Conservation (phyloP, 2,113 vertebrate genomes). For the Daphoenositta chrysoptera region DNA sequence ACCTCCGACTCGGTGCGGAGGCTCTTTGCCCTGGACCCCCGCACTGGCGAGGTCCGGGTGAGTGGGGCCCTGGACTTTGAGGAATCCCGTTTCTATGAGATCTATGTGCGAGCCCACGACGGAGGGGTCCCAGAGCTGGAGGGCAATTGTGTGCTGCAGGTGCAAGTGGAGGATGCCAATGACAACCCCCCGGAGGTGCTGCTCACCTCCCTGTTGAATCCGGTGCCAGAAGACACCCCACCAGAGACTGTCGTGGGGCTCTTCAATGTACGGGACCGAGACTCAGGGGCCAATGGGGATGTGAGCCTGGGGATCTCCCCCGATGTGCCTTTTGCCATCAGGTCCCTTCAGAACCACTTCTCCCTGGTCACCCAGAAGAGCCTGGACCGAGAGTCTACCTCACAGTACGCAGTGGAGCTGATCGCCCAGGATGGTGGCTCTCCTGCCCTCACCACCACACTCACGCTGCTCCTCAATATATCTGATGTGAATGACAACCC, state of each 20-base stretch:
- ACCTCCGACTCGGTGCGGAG: slow-evolving; percentile 67
- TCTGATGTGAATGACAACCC: slow-evolving; percentile 89
- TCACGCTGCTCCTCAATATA: slow-evolving; percentile 76
- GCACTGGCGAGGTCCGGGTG: slow-evolving; percentile 76
- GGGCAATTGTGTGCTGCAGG: slow-evolving; percentile 78
- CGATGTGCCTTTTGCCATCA: slow-evolving; percentile 79
- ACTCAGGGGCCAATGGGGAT: slow-evolving; percentile 77
- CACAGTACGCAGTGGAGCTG: slow-evolving; percentile 73
- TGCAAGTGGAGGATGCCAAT: slow-evolving; percentile 76
- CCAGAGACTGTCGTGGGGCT: slow-evolving; percentile 80
- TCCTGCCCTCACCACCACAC: slow-evolving; percentile 74
- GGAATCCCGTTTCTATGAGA: slow-evolving; percentile 77
- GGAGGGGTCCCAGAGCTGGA: slow-evolving; percentile 82
- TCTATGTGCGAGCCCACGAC: slow-evolving; percentile 81
- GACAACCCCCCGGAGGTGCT: slow-evolving; percentile 78
- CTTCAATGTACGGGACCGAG: slow-evolving; percentile 79
- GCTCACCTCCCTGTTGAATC: slow-evolving; percentile 74
- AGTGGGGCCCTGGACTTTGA: slow-evolving; percentile 80
- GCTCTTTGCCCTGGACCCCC: slow-evolving; percentile 75
- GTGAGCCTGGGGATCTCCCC: slow-evolving; percentile 74
- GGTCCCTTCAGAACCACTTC: slow-evolving; percentile 87
- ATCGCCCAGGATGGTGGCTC: slow-evolving; percentile 77
- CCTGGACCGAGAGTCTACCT: slow-evolving; percentile 76
- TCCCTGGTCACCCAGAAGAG: slow-evolving; percentile 77
- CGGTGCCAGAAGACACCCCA: slow-evolving; percentile 76